Conservation (phyloP, 2,113 vertebrate genomes). For the Eurypyga helias region DNA sequence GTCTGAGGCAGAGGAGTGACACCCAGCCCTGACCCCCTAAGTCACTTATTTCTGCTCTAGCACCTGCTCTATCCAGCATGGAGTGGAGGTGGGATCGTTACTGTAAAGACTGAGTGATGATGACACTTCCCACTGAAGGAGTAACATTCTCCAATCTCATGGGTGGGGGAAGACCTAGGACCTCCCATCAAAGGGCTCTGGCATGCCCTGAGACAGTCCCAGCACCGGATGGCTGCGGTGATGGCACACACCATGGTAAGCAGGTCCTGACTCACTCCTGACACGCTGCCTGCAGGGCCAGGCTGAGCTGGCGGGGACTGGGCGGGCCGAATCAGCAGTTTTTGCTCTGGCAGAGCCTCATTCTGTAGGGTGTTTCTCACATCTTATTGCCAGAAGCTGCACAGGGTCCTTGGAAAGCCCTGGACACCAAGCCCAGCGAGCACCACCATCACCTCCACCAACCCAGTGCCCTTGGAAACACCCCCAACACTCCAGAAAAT, state of each 20-base stretch:
- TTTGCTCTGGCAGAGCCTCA: background rate
- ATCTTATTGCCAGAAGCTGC: background rate
- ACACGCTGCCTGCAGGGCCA: background rate
- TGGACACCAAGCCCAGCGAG: background rate
- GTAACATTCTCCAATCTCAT: background rate
- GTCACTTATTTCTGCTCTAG: background rate
- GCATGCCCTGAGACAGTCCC: background rate
- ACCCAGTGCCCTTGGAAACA: background rate
- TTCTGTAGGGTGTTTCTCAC: background rate
- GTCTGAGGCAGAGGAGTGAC: background rate
- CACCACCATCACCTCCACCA: background rate
- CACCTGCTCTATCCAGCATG: accelerated
- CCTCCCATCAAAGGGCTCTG: background rate
- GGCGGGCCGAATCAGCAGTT: background rate
- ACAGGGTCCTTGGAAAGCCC: background rate
- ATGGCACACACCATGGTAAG: background rate
- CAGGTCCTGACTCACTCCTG: slow-evolving; percentile 23
- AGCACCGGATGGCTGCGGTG: background rate
- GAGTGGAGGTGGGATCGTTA: accelerated
- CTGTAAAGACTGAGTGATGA: background rate
- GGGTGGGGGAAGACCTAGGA: background rate
- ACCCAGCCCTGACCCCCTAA: background rate
- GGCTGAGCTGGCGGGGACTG: background rate
- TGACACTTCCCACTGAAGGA: background rate
- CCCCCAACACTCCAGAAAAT: background rate